Base-by-base conservation (phyloP, 92 coral and sea anemone genomes). In the Paragorgia papillata region DNA sequence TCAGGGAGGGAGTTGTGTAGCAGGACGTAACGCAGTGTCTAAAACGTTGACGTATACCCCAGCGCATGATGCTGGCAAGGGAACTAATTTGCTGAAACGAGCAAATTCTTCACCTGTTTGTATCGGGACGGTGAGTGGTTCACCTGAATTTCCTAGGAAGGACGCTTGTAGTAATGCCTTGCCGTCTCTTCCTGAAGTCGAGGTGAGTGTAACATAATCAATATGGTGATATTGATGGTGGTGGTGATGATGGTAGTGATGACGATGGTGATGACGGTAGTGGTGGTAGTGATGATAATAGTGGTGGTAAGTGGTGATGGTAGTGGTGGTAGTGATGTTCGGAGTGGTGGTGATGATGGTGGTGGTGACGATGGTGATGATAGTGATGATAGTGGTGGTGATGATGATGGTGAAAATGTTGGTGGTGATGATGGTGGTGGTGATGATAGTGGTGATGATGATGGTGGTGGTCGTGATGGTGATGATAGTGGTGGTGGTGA, bases 181-280 rank as follows among this genome's bases (percentile, higher is more conserved):
- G 27, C 59, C 75, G 33, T 13, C 59, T 37, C 48, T 68, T 8
- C 75, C 75, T 12, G 71, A 64, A 40, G 71, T 64, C 14, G 73
- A 66, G 55, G 73, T 66, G 18, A 20, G 73, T 66, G 0, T 41
- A 34, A 64, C 62, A 51, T 22, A 51, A 6, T 51, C 8, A 37
- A 4, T 37, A 37, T 37, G 30, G 25, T 31, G 3, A 31, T 62
- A 5, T 19, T 1, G 1, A 10, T 30, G 69, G 22, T 62, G 48
- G 3, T 30, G 69, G 9, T 30, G 48, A 9, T 24, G 48, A 62
- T 62, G 67, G 14, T 63, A 18, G 6, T 63, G 44, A 2, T 27
- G 69, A 63, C 46, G 69, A 63, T 4, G 66, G 0, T 63, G 46
- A 28, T 27, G 69, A 29, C n/a, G 44, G 3, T 63, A 46, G 7